Evolutionary conservation across 2,113 vertebrate species (phyloP).

Genomic region (western clawed frog (Xenopus tropicalis)): UCB_Xtro_10.0 CM004443.2:83354501-83355000

Average conservation of each 20-base stretch:
- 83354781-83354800: slow-evolving; percentile 21
- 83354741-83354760: slow-evolving; percentile 17
- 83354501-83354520: slow-evolving; percentile 53
- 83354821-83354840: neutral
- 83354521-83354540: slow-evolving; percentile 57
- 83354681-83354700: slow-evolving; percentile 50
- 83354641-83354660: slow-evolving; percentile 44
- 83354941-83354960: no score
- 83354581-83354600: slow-evolving; percentile 64
- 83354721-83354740: slow-evolving; percentile 18
- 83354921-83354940: no score
- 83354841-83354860: neutral
- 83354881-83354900: neutral
- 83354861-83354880: no score
- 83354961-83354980: no score
- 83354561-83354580: slow-evolving; percentile 61
- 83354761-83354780: slow-evolving; percentile 28
- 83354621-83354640: slow-evolving; percentile 54
- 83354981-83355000: no score
- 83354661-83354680: slow-evolving; percentile 48
- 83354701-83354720: slow-evolving; percentile 45
- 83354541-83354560: slow-evolving; percentile 65
- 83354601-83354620: slow-evolving; percentile 57
- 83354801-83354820: slow-evolving; percentile 8
- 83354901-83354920: neutral